Base-by-base conservation (phyloP, 1,140 invertebrate species). In the Dendroctonus valens region DNA sequence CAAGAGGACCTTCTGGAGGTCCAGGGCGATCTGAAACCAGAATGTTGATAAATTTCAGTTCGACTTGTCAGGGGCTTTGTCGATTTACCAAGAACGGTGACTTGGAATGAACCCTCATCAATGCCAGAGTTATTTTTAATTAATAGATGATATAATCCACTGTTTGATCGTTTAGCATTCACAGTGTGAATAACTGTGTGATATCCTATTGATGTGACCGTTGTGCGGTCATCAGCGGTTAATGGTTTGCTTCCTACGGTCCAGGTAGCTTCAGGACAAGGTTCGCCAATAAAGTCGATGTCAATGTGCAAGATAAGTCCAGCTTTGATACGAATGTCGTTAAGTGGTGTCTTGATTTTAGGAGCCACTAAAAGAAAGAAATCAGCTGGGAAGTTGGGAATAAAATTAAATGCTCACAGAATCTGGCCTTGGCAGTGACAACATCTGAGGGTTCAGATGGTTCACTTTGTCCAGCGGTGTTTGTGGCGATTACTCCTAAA, bases 401-500 rank as follows among this genome's bases (percentile, higher is more conserved):
- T 26, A 59, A 0, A 4, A 7, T 39, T 50, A 8, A 40, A 9
- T 39, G 40, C 85, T 86, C 80, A 89, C 87, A 81, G 73, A 89
- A 91, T 79, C 93, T 87, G 67, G 92, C 88, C 75, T 96, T 95
- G 57, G 89, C 90, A 52, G 87, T 91, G 65, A 98, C 85, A 46
- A 92, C 83, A 74, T 97, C 91, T 41, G 93, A 96, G 44, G 96
- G 90, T 75, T 96, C 94, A 58, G 93, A 96, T 6, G 96, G 94
- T 79, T 97, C 93, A 50, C 96, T 97, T 74, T 92, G 89, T 41
- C 98, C 98, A 52, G 94, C 96, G 75, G 93, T 89, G 80, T 99
- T 99, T 4, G 93, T 89, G 26, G 97, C 97, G 73, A 94, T 92
- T 0, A 99, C 86, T 70, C n/a, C 97, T 84, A 84, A 99, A 99